A percentile compares a stretch with the other conserved stretches of the same genome.
Evolutionary conservation across 2,888 invertebrate species (phyloP).

Genomic region (Tetranychus truncatus): DNA sequence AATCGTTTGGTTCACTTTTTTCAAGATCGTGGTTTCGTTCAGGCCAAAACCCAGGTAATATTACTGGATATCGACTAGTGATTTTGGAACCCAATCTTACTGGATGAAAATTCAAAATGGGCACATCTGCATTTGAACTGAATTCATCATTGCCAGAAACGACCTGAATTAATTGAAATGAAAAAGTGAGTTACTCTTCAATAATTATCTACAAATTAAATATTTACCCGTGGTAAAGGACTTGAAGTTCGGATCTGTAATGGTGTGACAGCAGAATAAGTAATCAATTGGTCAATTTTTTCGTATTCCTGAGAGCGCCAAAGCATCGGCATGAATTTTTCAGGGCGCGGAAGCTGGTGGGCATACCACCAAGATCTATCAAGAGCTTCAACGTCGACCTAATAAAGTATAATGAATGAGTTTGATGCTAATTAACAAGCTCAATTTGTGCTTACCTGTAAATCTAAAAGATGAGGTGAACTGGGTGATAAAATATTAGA

Average conservation of each 20-base stretch:
- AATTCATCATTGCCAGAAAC: slow-evolving; percentile 28
- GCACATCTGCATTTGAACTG: slow-evolving; percentile 28
- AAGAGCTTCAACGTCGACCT: not conserved
- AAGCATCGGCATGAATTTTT: not conserved
- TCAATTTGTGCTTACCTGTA: not conserved
- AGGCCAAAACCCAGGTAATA: slow-evolving; percentile 47
- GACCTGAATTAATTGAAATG: slow-evolving; percentile 8
- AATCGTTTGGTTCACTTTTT: slow-evolving; percentile 40
- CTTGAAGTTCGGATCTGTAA: slow-evolving; percentile 48
- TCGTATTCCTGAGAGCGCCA: not conserved
- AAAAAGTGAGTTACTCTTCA: not conserved
- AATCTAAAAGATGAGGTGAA: not conserved
- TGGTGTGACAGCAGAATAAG: not conserved
- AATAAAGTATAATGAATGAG: not conserved
- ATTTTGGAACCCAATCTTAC: slow-evolving; percentile 22
- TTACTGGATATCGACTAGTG: slow-evolving; percentile 2
- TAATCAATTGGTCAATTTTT: slow-evolving; percentile 2
- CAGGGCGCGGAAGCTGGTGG: not conserved
- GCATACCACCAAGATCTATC: slow-evolving; percentile 11
- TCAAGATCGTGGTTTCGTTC: slow-evolving; percentile 40
- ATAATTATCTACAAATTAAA: slow-evolving; percentile 8
- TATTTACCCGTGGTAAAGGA: slow-evolving; percentile 45
- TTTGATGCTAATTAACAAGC: not conserved
- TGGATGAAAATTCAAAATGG: slow-evolving; percentile 37
- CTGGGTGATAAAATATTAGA: not conserved